phyloP scores from a whole-genome alignment of 2,888 invertebrate genomes.

The Cheilosia urbana region DNA sequence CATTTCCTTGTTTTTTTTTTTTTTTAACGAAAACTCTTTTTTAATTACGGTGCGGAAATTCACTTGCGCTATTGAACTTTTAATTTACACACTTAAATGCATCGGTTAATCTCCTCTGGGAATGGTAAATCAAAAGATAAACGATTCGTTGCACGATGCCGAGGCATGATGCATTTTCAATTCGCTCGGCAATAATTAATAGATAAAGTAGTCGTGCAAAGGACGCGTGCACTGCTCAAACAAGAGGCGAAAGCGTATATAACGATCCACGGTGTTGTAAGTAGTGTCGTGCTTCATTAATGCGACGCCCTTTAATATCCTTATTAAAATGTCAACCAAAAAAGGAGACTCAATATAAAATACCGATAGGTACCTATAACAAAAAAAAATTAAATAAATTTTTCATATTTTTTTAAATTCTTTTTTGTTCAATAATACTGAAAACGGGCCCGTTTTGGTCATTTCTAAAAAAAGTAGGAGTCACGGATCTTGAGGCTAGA shows the following conservation, averaged over 20 bases:
- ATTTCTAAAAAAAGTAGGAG: no score
- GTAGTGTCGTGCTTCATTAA: conserved; percentile 20
- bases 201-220: conserved; percentile 40
- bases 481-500: no score
- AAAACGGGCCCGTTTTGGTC: no score
- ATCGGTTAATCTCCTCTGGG: conserved; percentile 45
- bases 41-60: conserved; percentile 20
- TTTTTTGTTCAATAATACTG: no score
- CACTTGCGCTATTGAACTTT: conserved; percentile 24
- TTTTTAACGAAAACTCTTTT: neutral
- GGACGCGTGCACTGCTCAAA: neutral
- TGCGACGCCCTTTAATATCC: conserved; percentile 47
- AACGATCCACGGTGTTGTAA: neutral
- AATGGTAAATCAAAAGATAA: conserved; percentile 65
- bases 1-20: neutral
- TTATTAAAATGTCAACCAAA: conserved; percentile 61
- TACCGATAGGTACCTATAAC: no score
- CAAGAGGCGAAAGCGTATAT: neutral
- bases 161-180: conserved; percentile 43
- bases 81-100: conserved; percentile 42
- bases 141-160: conserved; percentile 25
- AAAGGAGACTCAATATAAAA: no score
- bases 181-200: conserved; percentile 52
- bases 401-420: no score
- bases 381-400: no score